These are phyloP conservation scores for Tanytarsus gracilentus DNA, from an alignment of 2,888 invertebrate genomes.

Conservation along the genomic window DNA sequence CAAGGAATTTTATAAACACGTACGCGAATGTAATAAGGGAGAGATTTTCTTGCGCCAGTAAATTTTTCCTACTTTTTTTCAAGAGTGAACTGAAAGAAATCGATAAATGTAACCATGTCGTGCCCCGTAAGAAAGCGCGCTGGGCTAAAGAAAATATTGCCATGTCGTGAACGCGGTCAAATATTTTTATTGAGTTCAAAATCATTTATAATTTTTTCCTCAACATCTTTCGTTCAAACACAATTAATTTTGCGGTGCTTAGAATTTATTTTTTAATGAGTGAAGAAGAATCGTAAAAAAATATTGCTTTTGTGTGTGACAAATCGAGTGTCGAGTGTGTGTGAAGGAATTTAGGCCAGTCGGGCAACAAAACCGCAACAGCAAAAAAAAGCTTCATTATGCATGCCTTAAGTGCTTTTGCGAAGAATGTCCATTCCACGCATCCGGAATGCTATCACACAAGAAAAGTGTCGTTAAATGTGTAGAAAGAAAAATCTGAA, in stretches of 20 bases:
- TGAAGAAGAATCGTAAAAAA: neutral
- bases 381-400: neutral
- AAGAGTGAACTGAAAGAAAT: constrained; percentile 4
- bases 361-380: neutral
- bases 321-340: neutral
- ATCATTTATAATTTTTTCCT: constrained; percentile 22
- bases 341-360: constrained; percentile 1
- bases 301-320: neutral
- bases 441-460: constrained; percentile 12
- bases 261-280: too few species aligned
- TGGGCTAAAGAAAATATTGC: constrained; percentile 14
- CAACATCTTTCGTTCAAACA: neutral
- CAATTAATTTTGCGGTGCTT: neutral
- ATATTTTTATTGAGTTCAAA: constrained; percentile 28
- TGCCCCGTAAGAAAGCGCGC: constrained; percentile 14
- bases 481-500: neutral
- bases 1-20: too few species aligned
- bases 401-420: neutral
- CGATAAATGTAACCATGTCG: constrained; percentile 27
- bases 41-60: neutral
- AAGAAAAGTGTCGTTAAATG: constrained; percentile 1
- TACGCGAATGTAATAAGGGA: too few species aligned
- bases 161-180: constrained; percentile 28
- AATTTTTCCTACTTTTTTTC: neutral
- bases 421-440: neutral